phyloP scores from a whole-genome alignment of 2,888 invertebrate genomes.

The Vesta saturnalis region DNA sequence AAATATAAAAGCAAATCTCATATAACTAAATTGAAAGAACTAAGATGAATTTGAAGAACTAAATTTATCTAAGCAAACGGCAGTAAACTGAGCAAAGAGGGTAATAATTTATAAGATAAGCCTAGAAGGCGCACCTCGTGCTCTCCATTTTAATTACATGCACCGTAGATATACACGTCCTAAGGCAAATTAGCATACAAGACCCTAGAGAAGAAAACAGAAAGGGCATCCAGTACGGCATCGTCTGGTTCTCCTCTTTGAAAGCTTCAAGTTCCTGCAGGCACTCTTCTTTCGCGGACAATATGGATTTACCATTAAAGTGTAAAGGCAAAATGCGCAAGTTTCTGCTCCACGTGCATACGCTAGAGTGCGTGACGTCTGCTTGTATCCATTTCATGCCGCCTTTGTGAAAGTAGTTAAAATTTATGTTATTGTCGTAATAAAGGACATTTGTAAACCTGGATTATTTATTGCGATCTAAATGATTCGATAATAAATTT shows the following conservation, averaged over 20 bases:
- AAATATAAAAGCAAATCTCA: too few species aligned
- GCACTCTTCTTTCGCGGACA: conserved; percentile 29
- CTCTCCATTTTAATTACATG: conserved; percentile 41
- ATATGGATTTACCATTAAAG: conserved; percentile 60
- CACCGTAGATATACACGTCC: conserved; percentile 35
- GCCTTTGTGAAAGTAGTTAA: conserved; percentile 10
- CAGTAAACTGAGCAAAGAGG: conserved; percentile 26
- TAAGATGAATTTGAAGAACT: conserved; percentile 11
- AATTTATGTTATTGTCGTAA: conserved; percentile 20
- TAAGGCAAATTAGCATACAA: conserved; percentile 33
- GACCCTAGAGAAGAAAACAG: conserved; percentile 17
- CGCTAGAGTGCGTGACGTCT: conserved; percentile 39
- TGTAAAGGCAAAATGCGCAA: conserved; percentile 47
- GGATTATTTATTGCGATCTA: conserved; percentile 1
- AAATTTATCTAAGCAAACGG: conserved; percentile 20
- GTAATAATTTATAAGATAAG: conserved; percentile 38
- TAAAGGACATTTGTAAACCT: conserved; percentile 1
- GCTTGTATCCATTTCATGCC: conserved; percentile 19
- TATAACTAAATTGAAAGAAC: background rate
- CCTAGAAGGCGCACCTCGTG: conserved; percentile 33
- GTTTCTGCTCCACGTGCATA: conserved; percentile 52
- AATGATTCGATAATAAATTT: background rate
- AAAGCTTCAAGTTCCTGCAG: conserved; percentile 19
- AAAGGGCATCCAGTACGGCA: conserved; percentile 19
- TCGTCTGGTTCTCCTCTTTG: conserved; percentile 14